Conservation (phyloP, 2,797 vertebrate genomes). For the Notamacropus eugenii region DNA sequence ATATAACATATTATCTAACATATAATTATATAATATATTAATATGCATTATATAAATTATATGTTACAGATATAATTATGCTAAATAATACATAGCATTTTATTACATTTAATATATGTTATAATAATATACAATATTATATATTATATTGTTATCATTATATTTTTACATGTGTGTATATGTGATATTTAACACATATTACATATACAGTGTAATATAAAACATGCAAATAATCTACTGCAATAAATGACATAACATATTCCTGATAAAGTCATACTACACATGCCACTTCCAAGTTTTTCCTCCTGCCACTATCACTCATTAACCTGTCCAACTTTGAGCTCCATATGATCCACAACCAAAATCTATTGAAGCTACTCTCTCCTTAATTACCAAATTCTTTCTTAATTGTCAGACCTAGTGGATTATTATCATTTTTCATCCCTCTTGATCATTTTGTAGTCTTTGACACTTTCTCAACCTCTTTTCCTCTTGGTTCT, state of each 20-base stretch:
- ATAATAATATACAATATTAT: no score
- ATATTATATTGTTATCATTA: no score
- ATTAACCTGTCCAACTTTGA: not conserved
- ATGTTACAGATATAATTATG: no score
- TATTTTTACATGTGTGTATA: no score
- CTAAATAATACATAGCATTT: no score
- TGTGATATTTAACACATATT: no score
- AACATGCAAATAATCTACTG: not conserved
- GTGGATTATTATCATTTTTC: not conserved
- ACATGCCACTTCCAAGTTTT: not conserved
- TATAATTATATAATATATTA: no score
- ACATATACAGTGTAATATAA: not conserved
- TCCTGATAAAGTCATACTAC: not conserved
- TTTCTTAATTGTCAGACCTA: not conserved
- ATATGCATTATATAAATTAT: no score
- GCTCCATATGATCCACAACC: rapidly evolving
- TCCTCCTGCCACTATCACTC: not conserved
- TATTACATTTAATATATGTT: no score
- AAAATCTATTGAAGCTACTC: not conserved
- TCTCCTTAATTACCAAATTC: not conserved
- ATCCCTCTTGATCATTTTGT: not conserved
- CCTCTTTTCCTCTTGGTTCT: not conserved
- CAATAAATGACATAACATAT: not conserved
- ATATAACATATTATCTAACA: no score
- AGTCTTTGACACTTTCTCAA: not conserved